Base-by-base conservation (phyloP, 2,888 invertebrate species). In the Ditylenchus weischeri region DNA sequence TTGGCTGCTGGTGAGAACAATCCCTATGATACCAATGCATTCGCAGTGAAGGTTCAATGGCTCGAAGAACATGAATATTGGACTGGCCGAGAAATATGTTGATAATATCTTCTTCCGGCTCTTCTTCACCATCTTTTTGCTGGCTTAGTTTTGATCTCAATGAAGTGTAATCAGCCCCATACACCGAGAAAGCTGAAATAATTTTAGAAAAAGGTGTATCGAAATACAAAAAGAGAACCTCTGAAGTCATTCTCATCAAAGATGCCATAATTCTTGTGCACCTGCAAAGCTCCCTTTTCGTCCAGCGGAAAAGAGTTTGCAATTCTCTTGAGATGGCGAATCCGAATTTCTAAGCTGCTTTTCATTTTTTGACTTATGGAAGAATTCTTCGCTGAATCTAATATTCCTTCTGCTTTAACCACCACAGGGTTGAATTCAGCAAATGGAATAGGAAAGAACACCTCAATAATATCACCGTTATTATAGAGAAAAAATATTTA, bases 361-460 rank as follows among this genome's bases (percentile, higher is more conserved):
- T 38, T 19, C 36, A 29, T 59, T 19, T n/a, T 59, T 59, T 59
- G 36, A 59, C 13, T 47, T 13, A 50, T 3, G 10, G 51, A 23
- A 15, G 50, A 13, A 18, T 19, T 36, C 15, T 49, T 71, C 7
- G 59, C 66, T 35, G 35, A 35, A 38, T 70, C 71, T 8, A 8
- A 43, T n/a, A 72, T 23, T 21, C 63, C 57, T 60, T 72, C 76
- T 18, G 69, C 69, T 15, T 58, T 62, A 29, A 69, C 64, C 57
- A 86, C 77, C 43, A 84, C 83, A 0, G 91, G 91, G 80, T 92
- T 88, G 86, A 90, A 93, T 82, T 92, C 90, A 78, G 90, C 88
- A 85, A 93, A 96, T 23, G 91, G 91, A 74, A 92, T 89, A n/a
- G 94, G 91, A 79, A 90, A 89, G 86, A 90, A 96, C 78, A 93